phyloP scores from a whole-genome alignment of 2,113 vertebrate species.

The Leptodactylus fuscus region DNA sequence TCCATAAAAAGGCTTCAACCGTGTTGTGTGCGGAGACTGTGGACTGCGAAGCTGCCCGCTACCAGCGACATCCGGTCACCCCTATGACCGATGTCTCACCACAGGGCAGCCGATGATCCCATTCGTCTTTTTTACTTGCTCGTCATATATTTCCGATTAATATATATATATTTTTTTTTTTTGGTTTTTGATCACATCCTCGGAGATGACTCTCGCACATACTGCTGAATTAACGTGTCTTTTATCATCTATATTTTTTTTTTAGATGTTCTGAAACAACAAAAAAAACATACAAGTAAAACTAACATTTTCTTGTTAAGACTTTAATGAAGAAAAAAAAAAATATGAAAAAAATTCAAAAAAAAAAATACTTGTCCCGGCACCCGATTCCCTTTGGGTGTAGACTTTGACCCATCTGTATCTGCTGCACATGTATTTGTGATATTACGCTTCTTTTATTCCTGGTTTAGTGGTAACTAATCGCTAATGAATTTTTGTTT shows the following conservation, averaged over 20 bases:
- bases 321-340: slow-evolving; percentile 63
- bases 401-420: slow-evolving; percentile 53
- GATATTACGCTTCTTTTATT: slow-evolving; percentile 67
- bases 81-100: neutral
- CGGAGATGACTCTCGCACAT: slow-evolving; percentile 46
- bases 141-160: slow-evolving; percentile 39
- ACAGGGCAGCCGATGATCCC: neutral
- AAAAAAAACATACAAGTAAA: slow-evolving; percentile 55
- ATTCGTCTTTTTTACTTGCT: neutral
- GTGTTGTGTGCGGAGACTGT: neutral
- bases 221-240: slow-evolving; percentile 64
- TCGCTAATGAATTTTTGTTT: slow-evolving; percentile 69
- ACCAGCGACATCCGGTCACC: neutral
- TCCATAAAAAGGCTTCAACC: too few species aligned
- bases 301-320: slow-evolving; percentile 58
- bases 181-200: slow-evolving; percentile 33
- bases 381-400: slow-evolving; percentile 38
- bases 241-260: slow-evolving; percentile 60
- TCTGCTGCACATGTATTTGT: slow-evolving; percentile 66
- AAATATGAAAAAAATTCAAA: neutral
- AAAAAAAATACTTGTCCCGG: slow-evolving; percentile 50
- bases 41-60: neutral
- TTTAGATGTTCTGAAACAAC: slow-evolving; percentile 63
- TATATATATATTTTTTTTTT: slow-evolving; percentile 62
- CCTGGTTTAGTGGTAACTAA: slow-evolving; percentile 71